Evolutionary conservation across 2,888 invertebrate genomes (phyloP), one percentile per base, ranked within the genome.

Genomic region (Cephus rjabovi): DNA sequence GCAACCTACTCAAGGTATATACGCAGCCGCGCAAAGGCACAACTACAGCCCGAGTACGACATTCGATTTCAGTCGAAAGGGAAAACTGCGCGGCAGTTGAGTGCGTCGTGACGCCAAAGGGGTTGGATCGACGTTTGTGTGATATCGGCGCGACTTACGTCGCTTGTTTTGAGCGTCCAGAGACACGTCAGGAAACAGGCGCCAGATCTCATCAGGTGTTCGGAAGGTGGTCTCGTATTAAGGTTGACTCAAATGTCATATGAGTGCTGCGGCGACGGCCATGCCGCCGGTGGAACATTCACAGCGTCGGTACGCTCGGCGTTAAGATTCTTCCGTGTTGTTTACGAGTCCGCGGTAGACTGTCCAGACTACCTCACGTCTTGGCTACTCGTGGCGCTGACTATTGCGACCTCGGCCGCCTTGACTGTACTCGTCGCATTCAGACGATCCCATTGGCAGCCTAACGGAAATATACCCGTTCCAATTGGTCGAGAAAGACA

Each of bases 51-150:
- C 80, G 77, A 80, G n/a, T n/a, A 86, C 37, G 37, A 37, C 85
- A 85, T 87, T 87, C 88, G 86, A 87, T 88, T 87, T 87, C 86
- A 87, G 87, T 87, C 84, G 86, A 88, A 88, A 88, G 87, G 83
- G 87, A 88, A 88, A 88, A 87, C 86, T 75, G 87, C 81, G 80
- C 80, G 79, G 82, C 77, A 68, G 77, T 71, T 34, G 35, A 37
- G 71, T 30, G 34, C 75, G 73, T 73, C 79, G 74, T 74, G 30
- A 69, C 79, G 79, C 71, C 40, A n/a, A 12, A 37, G 56, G 31
- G 68, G 56, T 30, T 74, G n/a, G n/a, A 74, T 34, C 34, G 75
- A 30, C 30, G 74, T 11, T 12, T 3, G 11, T 12, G 34, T 30
- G 74, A 9, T 11, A 15, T 23, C 74, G 31, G 70, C 30, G 70